A percentile compares a stretch with the other conserved stretches of the same genome.
Conservation (phyloP, 2,888 invertebrate species). For the Acleris emargana region DNA sequence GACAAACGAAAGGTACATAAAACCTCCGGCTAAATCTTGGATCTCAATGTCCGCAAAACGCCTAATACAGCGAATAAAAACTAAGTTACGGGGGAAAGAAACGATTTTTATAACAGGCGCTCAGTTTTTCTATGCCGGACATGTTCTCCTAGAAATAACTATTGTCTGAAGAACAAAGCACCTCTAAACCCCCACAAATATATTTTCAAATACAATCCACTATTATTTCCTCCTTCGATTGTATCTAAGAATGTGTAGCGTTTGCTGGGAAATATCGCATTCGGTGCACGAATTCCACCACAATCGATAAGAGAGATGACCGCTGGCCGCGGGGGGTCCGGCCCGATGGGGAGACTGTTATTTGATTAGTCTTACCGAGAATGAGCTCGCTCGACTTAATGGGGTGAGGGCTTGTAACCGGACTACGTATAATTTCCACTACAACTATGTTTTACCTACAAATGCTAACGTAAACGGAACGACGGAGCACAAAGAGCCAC, state of each 20-base stretch:
- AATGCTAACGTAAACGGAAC: conserved; percentile 55
- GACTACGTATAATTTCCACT: conserved; percentile 78
- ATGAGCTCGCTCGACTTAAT: conserved; percentile 83
- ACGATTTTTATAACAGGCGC: conserved; percentile 29
- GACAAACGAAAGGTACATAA: neutral
- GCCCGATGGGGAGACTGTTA: conserved; percentile 77
- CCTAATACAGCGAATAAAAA: conserved; percentile 6
- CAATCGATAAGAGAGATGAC: conserved; percentile 84
- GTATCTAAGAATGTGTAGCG: conserved; percentile 65
- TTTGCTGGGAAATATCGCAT: conserved; percentile 80
- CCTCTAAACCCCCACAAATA: conserved; percentile 36
- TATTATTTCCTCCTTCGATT: conserved; percentile 56
- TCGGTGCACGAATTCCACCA: conserved; percentile 84
- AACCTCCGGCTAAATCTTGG: neutral
- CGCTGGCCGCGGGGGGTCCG: conserved; percentile 75
- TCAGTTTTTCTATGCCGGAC: conserved; percentile 9
- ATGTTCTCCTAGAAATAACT: conserved; percentile 10
- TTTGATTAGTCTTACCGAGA: conserved; percentile 85
- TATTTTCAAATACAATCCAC: conserved; percentile 39
- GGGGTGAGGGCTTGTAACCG: conserved; percentile 82
- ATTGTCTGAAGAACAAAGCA: conserved; percentile 24
- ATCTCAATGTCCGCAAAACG: neutral
- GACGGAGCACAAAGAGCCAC: conserved; percentile 43
- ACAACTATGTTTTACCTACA: conserved; percentile 39
- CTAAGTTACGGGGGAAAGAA: neutral